Percentiles rank a stretch among this genome's conserved stretches.
Conservation (phyloP, 2,888 invertebrate species). For the Nephrocerus scutellatus region DNA sequence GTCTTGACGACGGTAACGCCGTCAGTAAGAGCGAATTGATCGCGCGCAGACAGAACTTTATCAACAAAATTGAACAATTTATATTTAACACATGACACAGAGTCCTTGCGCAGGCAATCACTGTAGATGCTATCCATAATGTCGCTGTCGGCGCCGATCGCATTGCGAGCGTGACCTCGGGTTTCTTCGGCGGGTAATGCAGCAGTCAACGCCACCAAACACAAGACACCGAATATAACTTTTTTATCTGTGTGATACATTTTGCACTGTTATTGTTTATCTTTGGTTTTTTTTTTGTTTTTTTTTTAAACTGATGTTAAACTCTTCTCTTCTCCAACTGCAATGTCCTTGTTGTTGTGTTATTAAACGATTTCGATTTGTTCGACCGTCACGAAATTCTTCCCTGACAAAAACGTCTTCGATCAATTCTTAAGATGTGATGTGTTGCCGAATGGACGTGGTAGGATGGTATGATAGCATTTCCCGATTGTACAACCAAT, state of each 20-base stretch:
- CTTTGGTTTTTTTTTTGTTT: slow-evolving; percentile 10
- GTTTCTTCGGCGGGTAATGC: slow-evolving; percentile 68
- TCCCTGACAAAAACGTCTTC: too few species aligned
- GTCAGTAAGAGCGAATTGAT: slow-evolving; percentile 70
- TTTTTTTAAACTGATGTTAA: slow-evolving; percentile 17
- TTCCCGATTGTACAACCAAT: slow-evolving; percentile 48
- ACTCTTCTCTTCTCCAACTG: slow-evolving; percentile 24
- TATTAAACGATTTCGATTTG: too few species aligned
- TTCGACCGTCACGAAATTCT: too few species aligned
- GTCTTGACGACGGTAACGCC: slow-evolving; percentile 79
- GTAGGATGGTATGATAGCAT: slow-evolving; percentile 51
- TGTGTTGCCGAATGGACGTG: slow-evolving; percentile 47
- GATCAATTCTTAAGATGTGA: too few species aligned
- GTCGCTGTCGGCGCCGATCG: slow-evolving; percentile 64
- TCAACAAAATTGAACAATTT: slow-evolving; percentile 81
- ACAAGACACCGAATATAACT: slow-evolving; percentile 50
- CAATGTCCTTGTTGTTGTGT: slow-evolving; percentile 9
- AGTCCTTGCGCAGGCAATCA: slow-evolving; percentile 76
- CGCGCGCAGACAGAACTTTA: slow-evolving; percentile 74
- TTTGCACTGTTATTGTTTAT: slow-evolving; percentile 28
- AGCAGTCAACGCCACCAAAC: slow-evolving; percentile 54
- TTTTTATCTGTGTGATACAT: slow-evolving; percentile 49
- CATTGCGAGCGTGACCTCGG: slow-evolving; percentile 52
- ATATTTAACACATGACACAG: slow-evolving; percentile 77
- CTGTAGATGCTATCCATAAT: slow-evolving; percentile 68